A percentile compares a stretch with the other conserved stretches of the same genome.
Conservation (phyloP, 2,797 vertebrate genomes). For the Hapalemur alaotrensis region DNA sequence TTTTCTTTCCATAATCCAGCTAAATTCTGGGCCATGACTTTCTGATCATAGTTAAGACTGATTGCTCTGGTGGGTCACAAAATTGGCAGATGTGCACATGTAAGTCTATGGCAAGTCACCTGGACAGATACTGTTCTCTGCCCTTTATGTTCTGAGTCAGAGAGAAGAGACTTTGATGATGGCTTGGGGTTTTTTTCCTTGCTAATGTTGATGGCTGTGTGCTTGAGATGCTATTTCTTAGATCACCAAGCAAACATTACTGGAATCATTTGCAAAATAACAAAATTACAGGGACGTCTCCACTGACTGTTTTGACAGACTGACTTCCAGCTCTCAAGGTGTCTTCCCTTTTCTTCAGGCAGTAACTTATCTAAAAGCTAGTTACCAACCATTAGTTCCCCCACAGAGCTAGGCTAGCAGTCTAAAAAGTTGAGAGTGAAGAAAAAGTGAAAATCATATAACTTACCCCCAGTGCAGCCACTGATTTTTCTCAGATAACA, state of each 20-base stretch:
- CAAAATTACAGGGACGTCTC: conserved; percentile 26
- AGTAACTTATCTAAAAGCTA: conserved; percentile 54
- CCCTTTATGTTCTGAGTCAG: background rate
- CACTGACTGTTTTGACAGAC: background rate
- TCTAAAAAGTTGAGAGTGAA: background rate
- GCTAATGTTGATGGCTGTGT: background rate
- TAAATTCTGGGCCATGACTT: background rate
- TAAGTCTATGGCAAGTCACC: background rate
- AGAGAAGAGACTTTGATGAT: background rate
- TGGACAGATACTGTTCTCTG: background rate
- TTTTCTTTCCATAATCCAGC: background rate
- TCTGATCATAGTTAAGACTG: background rate
- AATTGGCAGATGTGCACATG: background rate
- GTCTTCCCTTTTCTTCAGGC: conserved; percentile 16
- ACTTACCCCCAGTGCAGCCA: background rate
- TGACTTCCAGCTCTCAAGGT: conserved; percentile 26
- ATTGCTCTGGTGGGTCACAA: background rate
- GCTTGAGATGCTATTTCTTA: conserved; percentile 15
- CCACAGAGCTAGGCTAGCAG: background rate
- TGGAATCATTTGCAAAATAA: conserved; percentile 46
- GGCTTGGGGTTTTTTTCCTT: background rate
- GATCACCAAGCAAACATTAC: background rate
- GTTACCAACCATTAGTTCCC: conserved; percentile 15
- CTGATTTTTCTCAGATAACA: conserved; percentile 37
- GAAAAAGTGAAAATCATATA: background rate